Conservation (phyloP, 1,140 invertebrate species). For the Ceratosolen solmsi region DNA sequence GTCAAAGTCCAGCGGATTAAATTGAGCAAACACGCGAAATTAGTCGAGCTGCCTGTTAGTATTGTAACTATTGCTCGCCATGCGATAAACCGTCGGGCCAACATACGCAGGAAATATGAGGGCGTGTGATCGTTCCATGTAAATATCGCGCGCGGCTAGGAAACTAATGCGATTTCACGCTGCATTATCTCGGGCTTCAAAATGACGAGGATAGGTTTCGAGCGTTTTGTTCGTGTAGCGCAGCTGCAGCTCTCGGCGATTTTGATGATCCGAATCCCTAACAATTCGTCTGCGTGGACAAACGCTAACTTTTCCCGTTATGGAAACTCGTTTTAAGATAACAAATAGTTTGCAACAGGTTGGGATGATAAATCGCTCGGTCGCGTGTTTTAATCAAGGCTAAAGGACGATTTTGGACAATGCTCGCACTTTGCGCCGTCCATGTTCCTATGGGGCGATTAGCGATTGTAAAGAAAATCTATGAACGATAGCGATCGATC, state of each 20-base stretch:
- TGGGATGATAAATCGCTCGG: too few relatives aligned
- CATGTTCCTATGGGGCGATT: too few relatives aligned
- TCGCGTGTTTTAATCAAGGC: too few relatives aligned
- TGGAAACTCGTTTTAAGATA: background rate
- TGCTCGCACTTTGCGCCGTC: too few relatives aligned
- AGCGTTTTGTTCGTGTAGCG: conserved; percentile 51
- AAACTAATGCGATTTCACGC: conserved; percentile 66
- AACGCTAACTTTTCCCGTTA: background rate
- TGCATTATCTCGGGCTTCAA: conserved; percentile 53
- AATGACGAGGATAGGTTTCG: background rate
- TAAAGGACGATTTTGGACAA: too few relatives aligned
- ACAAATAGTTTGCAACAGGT: too few relatives aligned
- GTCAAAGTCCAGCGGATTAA: conserved; percentile 65
- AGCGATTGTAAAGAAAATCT: too few relatives aligned
- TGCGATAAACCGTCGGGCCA: conserved; percentile 64
- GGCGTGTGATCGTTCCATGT: conserved; percentile 45
- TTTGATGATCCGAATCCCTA: background rate
- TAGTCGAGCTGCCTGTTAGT: conserved; percentile 57
- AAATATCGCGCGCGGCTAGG: conserved; percentile 64
- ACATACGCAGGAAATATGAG: conserved; percentile 36
- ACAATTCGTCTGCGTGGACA: background rate
- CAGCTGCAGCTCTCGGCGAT: background rate
- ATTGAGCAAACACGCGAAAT: conserved; percentile 67
- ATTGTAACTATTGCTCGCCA: conserved; percentile 9
- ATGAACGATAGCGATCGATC: too few relatives aligned